Base-by-base conservation (phyloP, 92 coral and sea anemone species). In the Umimayanthus chanpuru region DNA sequence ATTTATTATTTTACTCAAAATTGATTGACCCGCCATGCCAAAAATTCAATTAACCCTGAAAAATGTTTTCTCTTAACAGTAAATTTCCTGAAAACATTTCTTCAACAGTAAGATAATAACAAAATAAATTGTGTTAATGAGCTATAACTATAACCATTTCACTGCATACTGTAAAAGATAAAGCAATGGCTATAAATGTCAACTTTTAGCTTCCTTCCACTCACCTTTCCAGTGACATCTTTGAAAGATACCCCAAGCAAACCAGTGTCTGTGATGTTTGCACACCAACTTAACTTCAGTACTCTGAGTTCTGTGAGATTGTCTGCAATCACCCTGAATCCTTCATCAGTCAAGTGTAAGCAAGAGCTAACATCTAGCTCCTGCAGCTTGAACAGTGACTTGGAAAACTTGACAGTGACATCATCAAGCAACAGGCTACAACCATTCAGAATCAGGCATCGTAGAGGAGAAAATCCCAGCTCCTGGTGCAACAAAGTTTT, bases 341-440 rank as follows among this genome's bases (percentile, higher is more conserved):
- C 98, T 88, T 53, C 80, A 86, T 95, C 90, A 11, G 94, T 93
- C 50, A 95, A 84, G 81, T 92, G 96, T 68, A 95, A 85, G 68
- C 94, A 95, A 3, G 98, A 95, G 86, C 98, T 95, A 28, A 95
- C 79, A 73, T 95, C 98, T 43, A 95, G 91, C 83, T 95, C 94
- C 74, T 93, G 96, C 15, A 95, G 92, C 58, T 92, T 92, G 16
- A 70, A 10, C 4, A 93, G 81, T 12, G 86, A 86, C 74, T 73
- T 73, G 76, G 92, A 72, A 44, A 91, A 81, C 73, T 88, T 89
- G 47, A 81, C 85, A 28, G 93, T 81, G 38, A 93, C 76, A 67
- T 77, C 86, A 81, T 95, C 96, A 23, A 91, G 85, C 10, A 90
- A 79, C 38, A 92, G 82, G 68, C 96, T 93, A 53, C 98, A 95